Conservation (phyloP, 2,888 invertebrate species). For the Noctuana brunneofusca region DNA sequence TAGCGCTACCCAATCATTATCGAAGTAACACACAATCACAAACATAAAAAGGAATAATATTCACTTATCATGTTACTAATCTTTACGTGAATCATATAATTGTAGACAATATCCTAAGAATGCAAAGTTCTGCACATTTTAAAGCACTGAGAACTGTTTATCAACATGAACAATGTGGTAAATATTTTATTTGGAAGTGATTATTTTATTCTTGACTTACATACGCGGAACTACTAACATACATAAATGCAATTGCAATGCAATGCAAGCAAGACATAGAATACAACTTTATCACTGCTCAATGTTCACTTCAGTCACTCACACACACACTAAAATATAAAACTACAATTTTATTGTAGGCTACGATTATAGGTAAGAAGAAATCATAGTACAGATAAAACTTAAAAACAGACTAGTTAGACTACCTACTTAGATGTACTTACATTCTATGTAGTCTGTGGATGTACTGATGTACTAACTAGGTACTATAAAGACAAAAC, state of each 20-base stretch:
- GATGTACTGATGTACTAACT: no score
- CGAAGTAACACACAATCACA: conserved; percentile 73
- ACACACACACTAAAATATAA: no score
- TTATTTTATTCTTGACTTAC: conserved; percentile 37
- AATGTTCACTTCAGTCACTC: no score
- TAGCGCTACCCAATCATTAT: conserved; percentile 73
- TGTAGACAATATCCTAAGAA: conserved; percentile 38
- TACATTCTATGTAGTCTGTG: no score
- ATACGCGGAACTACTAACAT: conserved; percentile 40
- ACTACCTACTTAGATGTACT: no score
- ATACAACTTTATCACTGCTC: no score
- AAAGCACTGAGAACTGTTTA: conserved; percentile 27
- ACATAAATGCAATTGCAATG: conserved; percentile 43
- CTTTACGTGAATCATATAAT: conserved; percentile 61
- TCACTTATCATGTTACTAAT: conserved; percentile 68
- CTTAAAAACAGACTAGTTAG: no score
- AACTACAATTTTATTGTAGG: no score
- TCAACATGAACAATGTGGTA: conserved; percentile 22
- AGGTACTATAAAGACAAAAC: no score
- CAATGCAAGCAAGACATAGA: no score
- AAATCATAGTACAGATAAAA: no score
- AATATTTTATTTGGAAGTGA: conserved; percentile 16
- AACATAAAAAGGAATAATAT: conserved; percentile 67
- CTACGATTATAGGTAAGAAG: no score
- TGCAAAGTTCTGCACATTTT: conserved; percentile 25